Conservation (phyloP, 1,140 invertebrate species). For the Brachionus angularis region DNA sequence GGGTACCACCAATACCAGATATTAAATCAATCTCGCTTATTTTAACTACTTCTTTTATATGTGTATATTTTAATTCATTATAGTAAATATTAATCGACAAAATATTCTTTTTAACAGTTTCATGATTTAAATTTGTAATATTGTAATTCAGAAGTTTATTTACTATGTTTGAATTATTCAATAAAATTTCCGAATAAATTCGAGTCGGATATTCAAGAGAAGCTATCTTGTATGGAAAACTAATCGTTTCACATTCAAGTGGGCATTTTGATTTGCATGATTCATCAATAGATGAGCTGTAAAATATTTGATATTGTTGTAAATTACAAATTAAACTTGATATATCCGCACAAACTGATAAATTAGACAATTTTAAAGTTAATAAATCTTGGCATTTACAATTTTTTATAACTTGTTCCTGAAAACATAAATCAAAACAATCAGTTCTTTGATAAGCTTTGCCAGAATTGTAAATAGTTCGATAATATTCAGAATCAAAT, state of each 20-base stretch:
- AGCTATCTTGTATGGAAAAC: neutral
- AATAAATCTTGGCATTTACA: conserved; percentile 23
- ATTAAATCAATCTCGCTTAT: conserved; percentile 7
- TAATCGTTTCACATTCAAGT: conserved; percentile 6
- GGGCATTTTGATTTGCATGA: conserved; percentile 6
- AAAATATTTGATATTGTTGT: neutral
- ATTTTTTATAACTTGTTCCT: conserved; percentile 3
- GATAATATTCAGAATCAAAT: conserved; percentile 22
- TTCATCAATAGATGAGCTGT: neutral
- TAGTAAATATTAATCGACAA: conserved; percentile 24
- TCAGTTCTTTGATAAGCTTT: conserved; percentile 2
- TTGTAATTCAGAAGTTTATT: neutral
- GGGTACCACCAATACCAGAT: conserved; percentile 24
- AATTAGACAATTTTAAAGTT: neutral
- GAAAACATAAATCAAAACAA: conserved; percentile 39
- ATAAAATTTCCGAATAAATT: neutral
- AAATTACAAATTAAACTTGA: neutral
- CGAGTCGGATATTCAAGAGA: conserved; percentile 28
- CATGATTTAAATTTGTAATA: neutral
- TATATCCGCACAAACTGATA: neutral
- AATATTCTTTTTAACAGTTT: neutral
- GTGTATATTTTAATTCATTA: conserved; percentile 14
- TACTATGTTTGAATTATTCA: neutral
- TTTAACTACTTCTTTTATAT: conserved; percentile 40
- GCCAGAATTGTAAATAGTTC: neutral